Percentiles rank a stretch among this genome's conserved stretches.
Evolutionary conservation across 1,140 invertebrate genomes (phyloP).

Genomic region (Drosophila mojavensis): DNA sequence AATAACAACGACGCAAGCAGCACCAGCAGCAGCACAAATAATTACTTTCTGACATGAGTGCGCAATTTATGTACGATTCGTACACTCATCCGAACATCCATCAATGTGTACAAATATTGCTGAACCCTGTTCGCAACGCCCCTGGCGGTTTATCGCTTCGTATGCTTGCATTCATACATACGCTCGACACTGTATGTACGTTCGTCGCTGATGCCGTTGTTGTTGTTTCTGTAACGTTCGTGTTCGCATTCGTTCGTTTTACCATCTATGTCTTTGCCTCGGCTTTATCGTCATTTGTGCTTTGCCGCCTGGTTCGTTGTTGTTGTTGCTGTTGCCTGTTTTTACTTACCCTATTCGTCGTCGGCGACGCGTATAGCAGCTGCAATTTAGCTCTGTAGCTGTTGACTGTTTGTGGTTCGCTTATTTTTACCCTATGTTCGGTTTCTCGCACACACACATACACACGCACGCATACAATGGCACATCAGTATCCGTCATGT

Average conservation of each 20-base stretch:
- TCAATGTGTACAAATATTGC: constrained; percentile 17
- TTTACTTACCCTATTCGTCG: constrained; percentile 68
- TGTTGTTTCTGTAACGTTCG: constrained; percentile 40
- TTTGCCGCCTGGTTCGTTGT: constrained; percentile 61
- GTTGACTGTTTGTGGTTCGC: constrained; percentile 67
- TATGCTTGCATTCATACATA: constrained; percentile 44
- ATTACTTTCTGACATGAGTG: constrained; percentile 26
- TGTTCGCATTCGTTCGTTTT: constrained; percentile 58
- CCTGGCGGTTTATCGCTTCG: constrained; percentile 46
- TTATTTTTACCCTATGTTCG: constrained; percentile 71
- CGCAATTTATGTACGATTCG: constrained; percentile 2
- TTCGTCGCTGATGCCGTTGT: constrained; percentile 16
- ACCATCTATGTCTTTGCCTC: constrained; percentile 54
- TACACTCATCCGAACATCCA: constrained; percentile 17
- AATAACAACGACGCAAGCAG: background rate
- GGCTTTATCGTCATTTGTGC: constrained; percentile 48
- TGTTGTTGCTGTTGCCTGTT: constrained; percentile 45
- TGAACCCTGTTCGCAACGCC: constrained; percentile 35
- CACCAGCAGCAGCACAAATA: constrained; percentile 12
- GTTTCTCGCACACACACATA: constrained; percentile 30
- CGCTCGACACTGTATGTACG: constrained; percentile 1
- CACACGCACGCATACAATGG: constrained; percentile 15
- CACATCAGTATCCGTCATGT: constrained; percentile 54
- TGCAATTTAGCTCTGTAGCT: constrained; percentile 70
- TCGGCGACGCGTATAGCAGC: constrained; percentile 68